Evolutionary conservation across 2,888 invertebrate genomes (phyloP), one percentile per base, ranked within the genome.

Genomic region (Lordiphosa fenestrarum): DNA sequence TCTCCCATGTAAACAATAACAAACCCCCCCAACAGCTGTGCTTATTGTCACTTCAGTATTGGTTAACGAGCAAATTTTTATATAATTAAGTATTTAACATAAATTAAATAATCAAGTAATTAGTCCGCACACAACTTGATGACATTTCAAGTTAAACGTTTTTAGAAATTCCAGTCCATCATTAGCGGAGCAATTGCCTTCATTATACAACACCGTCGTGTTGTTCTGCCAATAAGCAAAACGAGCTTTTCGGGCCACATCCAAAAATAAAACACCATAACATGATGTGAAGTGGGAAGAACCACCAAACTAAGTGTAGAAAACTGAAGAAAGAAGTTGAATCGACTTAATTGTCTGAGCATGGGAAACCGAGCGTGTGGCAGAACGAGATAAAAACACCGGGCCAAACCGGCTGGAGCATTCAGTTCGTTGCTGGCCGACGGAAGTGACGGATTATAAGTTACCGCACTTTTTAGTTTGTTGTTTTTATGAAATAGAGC

Each of bases 351-450:
- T 66, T 70, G 60, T 51, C 48, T 41, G 39, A 62, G 23, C 37
- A 59, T 66, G 81, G 62, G 65, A 57, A 72, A 50, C 49, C 35
- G 53, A 40, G 21, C 44, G 53, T 30, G 39, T 42, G 15, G 33
- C 51, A 2, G 21, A 39, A 51, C 39, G 46, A 42, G 49, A 74
- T 77, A 73, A 66, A 81, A 50, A 68, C 49, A 41, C 38, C 46
- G 38, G 13, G 35, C 38, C n/a, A 82, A 82, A 75, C 82, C 71
- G 68, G 75, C 54, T 73, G 41, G 46, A n/a, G 53, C 50, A 63
- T 55, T 77, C 73, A 82, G 75, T 82, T 55, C 42, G 49, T 46
- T 47, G 65, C 50, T 53, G 77, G 42, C 55, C 68, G 69, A 59
- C 71, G 64, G 51, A 78, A 71, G 69, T 62, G 69, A 62, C 73